A percentile compares a stretch with the other conserved stretches of the same genome.
These are phyloP conservation scores for Plecturocebus donacophilus DNA, from an alignment of 2,113 vertebrate genomes.

Conservation along the genomic window DNA sequence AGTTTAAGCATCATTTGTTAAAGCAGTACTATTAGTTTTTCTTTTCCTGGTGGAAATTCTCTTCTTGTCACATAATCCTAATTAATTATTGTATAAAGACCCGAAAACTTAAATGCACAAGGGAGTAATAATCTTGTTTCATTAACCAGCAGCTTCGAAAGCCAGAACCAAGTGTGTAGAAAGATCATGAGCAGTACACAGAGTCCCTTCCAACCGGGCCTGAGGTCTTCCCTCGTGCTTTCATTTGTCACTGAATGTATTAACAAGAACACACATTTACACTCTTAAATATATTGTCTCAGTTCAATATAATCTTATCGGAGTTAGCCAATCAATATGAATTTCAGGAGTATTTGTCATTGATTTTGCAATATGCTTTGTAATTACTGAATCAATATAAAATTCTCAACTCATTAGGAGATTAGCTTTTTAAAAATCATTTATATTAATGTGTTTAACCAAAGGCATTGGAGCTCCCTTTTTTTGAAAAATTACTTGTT, in stretches of 20 bases:
- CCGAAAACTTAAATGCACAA: slow-evolving; percentile 82
- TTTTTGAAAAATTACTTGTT: slow-evolving; percentile 47
- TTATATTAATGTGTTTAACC: slow-evolving; percentile 79
- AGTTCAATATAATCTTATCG: slow-evolving; percentile 19
- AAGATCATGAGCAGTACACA: neutral
- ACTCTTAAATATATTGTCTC: neutral
- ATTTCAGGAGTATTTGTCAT: slow-evolving; percentile 73
- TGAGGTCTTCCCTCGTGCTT: neutral
- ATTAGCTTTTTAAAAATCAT: slow-evolving; percentile 76
- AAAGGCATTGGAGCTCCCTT: slow-evolving; percentile 63
- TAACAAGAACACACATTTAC: neutral
- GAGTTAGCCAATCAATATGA: slow-evolving; percentile 68
- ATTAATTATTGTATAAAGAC: slow-evolving; percentile 84
- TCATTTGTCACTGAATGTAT: neutral
- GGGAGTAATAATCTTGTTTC: slow-evolving; percentile 84
- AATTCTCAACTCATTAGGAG: slow-evolving; percentile 80
- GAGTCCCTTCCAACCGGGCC: neutral
- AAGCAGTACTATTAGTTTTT: slow-evolving; percentile 79
- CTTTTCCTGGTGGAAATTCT: slow-evolving; percentile 83
- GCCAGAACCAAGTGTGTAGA: slow-evolving; percentile 55
- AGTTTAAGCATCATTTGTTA: slow-evolving; percentile 81
- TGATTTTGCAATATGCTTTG: slow-evolving; percentile 78
- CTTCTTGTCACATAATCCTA: slow-evolving; percentile 82
- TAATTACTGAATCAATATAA: slow-evolving; percentile 80
- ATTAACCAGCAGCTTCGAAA: slow-evolving; percentile 77